Evolutionary conservation across 64 coral and sea anemone species (phyloP).

Genomic region (Acropora tenuis): DNA sequence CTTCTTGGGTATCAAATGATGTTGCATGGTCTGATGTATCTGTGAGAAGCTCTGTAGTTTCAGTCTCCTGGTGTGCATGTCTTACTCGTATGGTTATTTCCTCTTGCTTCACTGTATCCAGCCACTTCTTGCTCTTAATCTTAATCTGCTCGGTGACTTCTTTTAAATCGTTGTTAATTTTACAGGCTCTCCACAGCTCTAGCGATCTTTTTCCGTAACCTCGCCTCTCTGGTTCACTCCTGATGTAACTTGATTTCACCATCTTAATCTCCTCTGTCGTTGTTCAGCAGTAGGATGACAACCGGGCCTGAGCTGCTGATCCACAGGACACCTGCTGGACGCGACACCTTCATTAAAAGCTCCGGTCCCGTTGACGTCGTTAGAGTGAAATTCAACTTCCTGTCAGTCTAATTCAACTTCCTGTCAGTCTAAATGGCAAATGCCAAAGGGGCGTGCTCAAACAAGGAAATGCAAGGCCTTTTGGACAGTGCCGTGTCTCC

Average conservation of each 20-base stretch:
- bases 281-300: too few relatives aligned
- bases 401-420: too few relatives aligned
- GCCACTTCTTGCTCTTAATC: conserved; percentile 44
- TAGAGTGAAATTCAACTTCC: too few relatives aligned
- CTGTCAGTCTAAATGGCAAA: too few relatives aligned
- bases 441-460: too few relatives aligned
- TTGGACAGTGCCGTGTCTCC: too few relatives aligned
- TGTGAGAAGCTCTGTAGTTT: conserved; percentile 17
- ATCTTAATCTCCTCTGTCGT: too few relatives aligned
- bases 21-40: conserved; percentile 31
- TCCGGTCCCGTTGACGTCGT: too few relatives aligned
- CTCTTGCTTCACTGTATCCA: conserved; percentile 56
- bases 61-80: background rate
- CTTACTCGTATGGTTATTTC: conserved; percentile 48
- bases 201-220: conserved; percentile 34
- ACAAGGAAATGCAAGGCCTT: too few relatives aligned
- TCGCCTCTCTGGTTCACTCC: conserved; percentile 22
- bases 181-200: conserved; percentile 30
- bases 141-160: conserved; percentile 28
- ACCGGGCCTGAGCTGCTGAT: too few relatives aligned
- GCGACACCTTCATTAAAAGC: too few relatives aligned
- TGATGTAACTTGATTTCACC: background rate
- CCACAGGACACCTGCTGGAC: too few relatives aligned
- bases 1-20: conserved; percentile 57
- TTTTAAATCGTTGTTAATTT: conserved; percentile 14